phyloP scores from a whole-genome alignment of 2,888 invertebrate species.

The Gibbula magus region DNA sequence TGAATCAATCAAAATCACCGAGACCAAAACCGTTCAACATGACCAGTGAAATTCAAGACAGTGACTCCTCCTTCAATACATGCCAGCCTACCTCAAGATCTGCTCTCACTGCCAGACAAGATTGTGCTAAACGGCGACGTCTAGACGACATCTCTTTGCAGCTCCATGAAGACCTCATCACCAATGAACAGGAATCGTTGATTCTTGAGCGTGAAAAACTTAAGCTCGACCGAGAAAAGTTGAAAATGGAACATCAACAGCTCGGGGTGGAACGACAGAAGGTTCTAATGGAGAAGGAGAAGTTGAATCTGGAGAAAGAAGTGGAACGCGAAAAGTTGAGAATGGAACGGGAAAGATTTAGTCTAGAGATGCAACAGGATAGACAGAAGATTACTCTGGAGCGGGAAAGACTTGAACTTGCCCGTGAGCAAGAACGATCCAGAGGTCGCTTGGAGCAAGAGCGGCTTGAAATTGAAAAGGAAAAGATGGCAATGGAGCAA shows the following conservation, averaged over 20 bases:
- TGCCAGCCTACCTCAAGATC: neutral
- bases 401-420: neutral
- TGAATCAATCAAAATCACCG: neutral
- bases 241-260: slow-evolving; percentile 9
- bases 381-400: neutral
- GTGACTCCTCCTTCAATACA: neutral
- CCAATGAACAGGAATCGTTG: neutral
- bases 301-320: slow-evolving; percentile 6
- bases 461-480: neutral
- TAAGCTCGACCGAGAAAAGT: neutral
- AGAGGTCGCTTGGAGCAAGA: neutral
- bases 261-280: slow-evolving; percentile 5
- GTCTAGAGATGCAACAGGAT: neutral
- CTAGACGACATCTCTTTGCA: neutral
- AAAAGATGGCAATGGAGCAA: slow-evolving; percentile 21
- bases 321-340: slow-evolving; percentile 10
- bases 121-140: neutral
- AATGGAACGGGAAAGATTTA: slow-evolving; percentile 5
- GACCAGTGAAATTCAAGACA: neutral
- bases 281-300: slow-evolving; percentile 13
- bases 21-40: neutral
- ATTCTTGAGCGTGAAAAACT: slow-evolving; percentile 7
- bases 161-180: neutral
- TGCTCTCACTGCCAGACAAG: neutral
- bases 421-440: slow-evolving; percentile 6